A percentile compares a stretch with the other conserved stretches of the same genome.
Conservation (phyloP, 2,797 vertebrate species). For the Ambastaia sidthimunki region DNA sequence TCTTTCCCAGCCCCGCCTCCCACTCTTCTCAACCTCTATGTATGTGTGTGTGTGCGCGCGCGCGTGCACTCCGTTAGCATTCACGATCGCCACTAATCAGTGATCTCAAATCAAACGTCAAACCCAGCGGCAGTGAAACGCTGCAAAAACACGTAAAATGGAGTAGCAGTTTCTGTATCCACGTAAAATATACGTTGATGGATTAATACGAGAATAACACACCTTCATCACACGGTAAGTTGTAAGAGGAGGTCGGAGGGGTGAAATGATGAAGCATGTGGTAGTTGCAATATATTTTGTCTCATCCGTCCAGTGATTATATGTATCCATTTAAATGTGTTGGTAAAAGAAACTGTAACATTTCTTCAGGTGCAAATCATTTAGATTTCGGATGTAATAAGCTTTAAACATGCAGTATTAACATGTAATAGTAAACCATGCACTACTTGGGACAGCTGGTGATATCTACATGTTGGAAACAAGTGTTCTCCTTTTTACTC, state of each 20-base stretch:
- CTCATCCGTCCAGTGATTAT: slow-evolving; percentile 64
- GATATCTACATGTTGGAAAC: slow-evolving; percentile 39
- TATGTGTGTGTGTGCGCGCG: no score
- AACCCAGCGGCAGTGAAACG: slow-evolving; percentile 53
- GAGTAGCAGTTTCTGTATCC: slow-evolving; percentile 59
- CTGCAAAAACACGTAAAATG: slow-evolving; percentile 45
- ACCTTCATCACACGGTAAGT: slow-evolving; percentile 74
- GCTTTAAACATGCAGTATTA: neutral
- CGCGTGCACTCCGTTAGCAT: slow-evolving; percentile 55
- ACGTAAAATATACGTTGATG: slow-evolving; percentile 62
- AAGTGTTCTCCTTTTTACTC: neutral
- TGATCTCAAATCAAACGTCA: slow-evolving; percentile 63
- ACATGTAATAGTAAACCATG: neutral
- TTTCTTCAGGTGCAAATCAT: neutral
- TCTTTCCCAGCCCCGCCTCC: slow-evolving; percentile 71
- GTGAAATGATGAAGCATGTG: slow-evolving; percentile 49
- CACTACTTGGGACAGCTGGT: neutral
- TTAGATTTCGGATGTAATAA: neutral
- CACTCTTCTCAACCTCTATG: slow-evolving; percentile 61
- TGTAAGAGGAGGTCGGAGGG: slow-evolving; percentile 43
- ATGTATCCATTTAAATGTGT: slow-evolving; percentile 17
- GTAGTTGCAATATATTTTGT: slow-evolving; percentile 72
- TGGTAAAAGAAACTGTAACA: neutral
- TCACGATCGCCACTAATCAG: slow-evolving; percentile 63
- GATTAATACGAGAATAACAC: slow-evolving; percentile 65